Conservation (phyloP, 1,140 invertebrate genomes). For the Drosophila varians region DNA sequence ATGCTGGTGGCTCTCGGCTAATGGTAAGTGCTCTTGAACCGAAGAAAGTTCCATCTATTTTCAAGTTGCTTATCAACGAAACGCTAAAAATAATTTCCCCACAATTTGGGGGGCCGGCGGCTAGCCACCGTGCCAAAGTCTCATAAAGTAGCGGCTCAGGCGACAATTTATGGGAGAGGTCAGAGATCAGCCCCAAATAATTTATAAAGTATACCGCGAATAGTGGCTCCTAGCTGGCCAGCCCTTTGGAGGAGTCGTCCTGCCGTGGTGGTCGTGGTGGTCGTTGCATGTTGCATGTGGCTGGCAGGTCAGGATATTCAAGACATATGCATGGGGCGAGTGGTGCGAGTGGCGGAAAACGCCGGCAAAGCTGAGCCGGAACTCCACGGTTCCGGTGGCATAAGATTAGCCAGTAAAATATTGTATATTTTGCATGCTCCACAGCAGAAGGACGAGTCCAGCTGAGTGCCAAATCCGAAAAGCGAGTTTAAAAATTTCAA, state of each 20-base stretch:
- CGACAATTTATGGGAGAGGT: conserved; percentile 32
- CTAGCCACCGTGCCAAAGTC: neutral
- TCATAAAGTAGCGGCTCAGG: conserved; percentile 14
- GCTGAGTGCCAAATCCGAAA: conserved; percentile 40
- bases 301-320: conserved; percentile 37
- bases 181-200: conserved; percentile 11
- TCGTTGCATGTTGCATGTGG: conserved; percentile 32
- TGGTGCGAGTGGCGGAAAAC: conserved; percentile 58
- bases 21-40: conserved; percentile 45
- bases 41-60: conserved; percentile 39
- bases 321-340: conserved; percentile 61
- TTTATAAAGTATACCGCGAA: conserved; percentile 4
- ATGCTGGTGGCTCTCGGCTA: conserved; percentile 72
- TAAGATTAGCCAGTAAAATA: conserved; percentile 73
- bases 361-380: conserved; percentile 70
- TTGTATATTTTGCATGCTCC: conserved; percentile 59
- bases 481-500: conserved; percentile 20
- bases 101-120: conserved; percentile 8
- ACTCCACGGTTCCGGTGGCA: conserved; percentile 56
- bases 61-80: conserved; percentile 40
- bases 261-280: too few species aligned
- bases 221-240: conserved; percentile 6
- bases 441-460: conserved; percentile 36
- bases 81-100: conserved; percentile 43
- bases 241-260: conserved; percentile 6